Base-by-base conservation (phyloP, 2,888 invertebrate species). In the Beris chalybata region DNA sequence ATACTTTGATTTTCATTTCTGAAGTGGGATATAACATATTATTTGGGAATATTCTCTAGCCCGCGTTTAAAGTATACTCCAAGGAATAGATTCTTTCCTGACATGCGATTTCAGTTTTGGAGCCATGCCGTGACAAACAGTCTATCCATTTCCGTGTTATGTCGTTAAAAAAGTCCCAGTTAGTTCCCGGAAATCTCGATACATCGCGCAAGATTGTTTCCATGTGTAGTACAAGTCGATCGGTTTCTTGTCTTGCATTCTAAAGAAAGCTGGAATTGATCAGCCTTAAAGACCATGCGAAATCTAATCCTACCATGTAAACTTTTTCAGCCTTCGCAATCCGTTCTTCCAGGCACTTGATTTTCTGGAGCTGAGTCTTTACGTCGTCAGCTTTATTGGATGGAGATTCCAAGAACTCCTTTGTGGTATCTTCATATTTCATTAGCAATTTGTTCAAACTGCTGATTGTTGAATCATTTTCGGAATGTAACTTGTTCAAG, bases 151-250 rank as follows among this genome's bases (percentile, higher is more conserved):
- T 53, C 22, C 64, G 57, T 50, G 66, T 64, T 44, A 59, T 45
- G 9, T 50, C 58, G 3, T 32, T 55, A 43, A 69, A 64, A 59
- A 56, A 58, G 5, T 66, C 47, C 59, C 65, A 66, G 15, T 66
- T 56, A 22, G 63, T 29, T 5, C 57, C 68, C 43, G 29, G 12
- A 7, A 38, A 38, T n/a, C 22, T 15, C 2, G 12, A 15, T 11
- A 59, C 32, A 45, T 45, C 57, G 12, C 30, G 12, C 6, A 68
- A 22, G 31, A 50, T 45, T 5, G 54, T 55, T 38, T 55, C 15
- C 67, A 68, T 65, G 31, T 45, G 12, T 38, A 4, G 11, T 4
- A 50, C 32, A 4, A 52, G 11, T 5, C 45, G 48, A 47, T 64
- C 50, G 11, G 63, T 67, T 44, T 50, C 56, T 30, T 11, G 15